Conservation (phyloP, 2,797 vertebrate species). For the Enteromius radiatus region DNA sequence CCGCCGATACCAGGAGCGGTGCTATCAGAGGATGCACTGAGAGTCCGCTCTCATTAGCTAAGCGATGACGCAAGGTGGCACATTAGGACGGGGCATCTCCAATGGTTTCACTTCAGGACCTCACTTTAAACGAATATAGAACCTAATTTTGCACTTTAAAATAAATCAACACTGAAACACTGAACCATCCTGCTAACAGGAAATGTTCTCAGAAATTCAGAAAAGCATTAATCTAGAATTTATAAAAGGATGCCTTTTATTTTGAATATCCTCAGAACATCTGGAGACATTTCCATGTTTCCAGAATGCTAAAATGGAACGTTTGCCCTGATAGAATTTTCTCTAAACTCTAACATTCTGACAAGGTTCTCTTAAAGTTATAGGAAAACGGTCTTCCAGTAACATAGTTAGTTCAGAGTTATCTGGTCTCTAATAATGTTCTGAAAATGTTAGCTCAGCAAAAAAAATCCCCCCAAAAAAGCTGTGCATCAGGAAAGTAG, state of each 20-base stretch:
- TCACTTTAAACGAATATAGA: background rate
- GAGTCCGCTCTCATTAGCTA: slow-evolving; percentile 32
- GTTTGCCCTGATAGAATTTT: background rate
- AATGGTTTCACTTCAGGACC: background rate
- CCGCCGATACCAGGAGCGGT: slow-evolving; percentile 22
- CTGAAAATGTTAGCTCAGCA: background rate
- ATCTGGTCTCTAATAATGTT: background rate
- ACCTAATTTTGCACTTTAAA: too few species aligned
- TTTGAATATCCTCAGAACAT: background rate
- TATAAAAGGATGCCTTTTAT: background rate
- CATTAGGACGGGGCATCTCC: background rate
- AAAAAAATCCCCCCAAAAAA: too few species aligned
- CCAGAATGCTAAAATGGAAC: too few species aligned
- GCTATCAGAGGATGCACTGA: slow-evolving; percentile 34
- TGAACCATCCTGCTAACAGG: background rate
- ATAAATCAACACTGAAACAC: background rate
- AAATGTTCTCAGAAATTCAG: background rate
- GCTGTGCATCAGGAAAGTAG: too few species aligned
- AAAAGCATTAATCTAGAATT: background rate
- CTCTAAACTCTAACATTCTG: background rate
- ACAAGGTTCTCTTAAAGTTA: background rate
- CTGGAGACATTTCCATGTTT: background rate
- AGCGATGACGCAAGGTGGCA: slow-evolving; percentile 37
- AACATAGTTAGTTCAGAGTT: background rate
- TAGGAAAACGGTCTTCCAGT: background rate